These are phyloP conservation scores for Champsocephalus gunnari DNA, from an alignment of 2,797 vertebrate species.

Conservation along the genomic window DNA sequence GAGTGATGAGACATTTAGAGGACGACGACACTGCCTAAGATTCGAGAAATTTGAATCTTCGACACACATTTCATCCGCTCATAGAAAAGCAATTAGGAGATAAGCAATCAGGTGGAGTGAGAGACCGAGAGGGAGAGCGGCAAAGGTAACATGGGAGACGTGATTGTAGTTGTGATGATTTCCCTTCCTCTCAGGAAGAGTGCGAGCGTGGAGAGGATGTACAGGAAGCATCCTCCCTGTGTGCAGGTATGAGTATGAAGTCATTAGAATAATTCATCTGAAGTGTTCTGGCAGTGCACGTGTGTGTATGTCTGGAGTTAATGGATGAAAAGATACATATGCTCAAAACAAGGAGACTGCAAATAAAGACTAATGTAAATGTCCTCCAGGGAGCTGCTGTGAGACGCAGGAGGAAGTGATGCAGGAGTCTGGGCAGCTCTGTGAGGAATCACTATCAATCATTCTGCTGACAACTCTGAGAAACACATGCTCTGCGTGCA, in stretches of 20 bases:
- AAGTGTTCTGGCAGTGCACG: neutral
- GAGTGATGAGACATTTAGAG: slow-evolving; percentile 72
- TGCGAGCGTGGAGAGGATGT: slow-evolving; percentile 21
- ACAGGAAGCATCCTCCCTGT: slow-evolving; percentile 40
- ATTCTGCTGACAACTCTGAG: slow-evolving; percentile 28
- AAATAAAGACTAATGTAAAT: slow-evolving; percentile 45
- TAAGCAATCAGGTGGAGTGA: slow-evolving; percentile 59
- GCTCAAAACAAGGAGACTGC: slow-evolving; percentile 27
- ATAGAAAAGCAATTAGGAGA: slow-evolving; percentile 72
- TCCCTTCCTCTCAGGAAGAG: slow-evolving; percentile 52
- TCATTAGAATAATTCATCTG: slow-evolving; percentile 36
- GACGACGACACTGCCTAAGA: slow-evolving; percentile 61
- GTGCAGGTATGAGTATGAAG: slow-evolving; percentile 39
- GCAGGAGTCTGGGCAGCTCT: slow-evolving; percentile 3
- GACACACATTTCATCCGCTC: slow-evolving; percentile 59
- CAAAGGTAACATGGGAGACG: slow-evolving; percentile 35
- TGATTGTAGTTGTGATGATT: slow-evolving; percentile 50
- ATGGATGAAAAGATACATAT: slow-evolving; percentile 27
- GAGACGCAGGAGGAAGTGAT: slow-evolving; percentile 1
- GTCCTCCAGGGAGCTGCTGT: slow-evolving; percentile 22
- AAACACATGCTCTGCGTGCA: slow-evolving; percentile 18
- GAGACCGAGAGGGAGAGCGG: slow-evolving; percentile 27
- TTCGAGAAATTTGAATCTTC: slow-evolving; percentile 26
- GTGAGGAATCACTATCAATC: slow-evolving; percentile 39
- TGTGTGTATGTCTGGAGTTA: slow-evolving; percentile 22